These are phyloP conservation scores for Mugil cephalus DNA, from an alignment of 2,113 vertebrate species.

Conservation along the genomic window DNA sequence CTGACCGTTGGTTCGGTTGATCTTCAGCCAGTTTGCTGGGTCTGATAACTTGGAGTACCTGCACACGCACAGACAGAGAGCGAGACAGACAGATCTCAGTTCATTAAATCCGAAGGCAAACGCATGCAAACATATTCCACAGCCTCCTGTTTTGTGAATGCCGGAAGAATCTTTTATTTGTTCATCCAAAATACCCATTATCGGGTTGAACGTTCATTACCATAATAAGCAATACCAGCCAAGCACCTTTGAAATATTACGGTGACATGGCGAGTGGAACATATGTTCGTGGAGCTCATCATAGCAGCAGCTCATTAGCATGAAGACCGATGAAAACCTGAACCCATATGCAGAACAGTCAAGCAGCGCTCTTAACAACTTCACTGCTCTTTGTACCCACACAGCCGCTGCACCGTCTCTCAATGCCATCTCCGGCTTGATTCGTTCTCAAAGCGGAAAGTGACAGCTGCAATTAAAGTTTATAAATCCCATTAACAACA, in stretches of 20 bases:
- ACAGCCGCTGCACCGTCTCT: conserved; percentile 20
- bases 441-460: conserved; percentile 20
- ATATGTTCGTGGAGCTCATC: conserved; percentile 62
- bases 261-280: conserved; percentile 52
- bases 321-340: conserved; percentile 49
- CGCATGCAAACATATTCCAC: neutral
- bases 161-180: conserved; percentile 44
- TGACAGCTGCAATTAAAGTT: conserved; percentile 52
- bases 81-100: neutral
- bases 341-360: conserved; percentile 27
- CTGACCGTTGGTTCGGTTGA: conserved; percentile 95
- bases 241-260: conserved; percentile 55
- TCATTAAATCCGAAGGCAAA: conserved; percentile 28
- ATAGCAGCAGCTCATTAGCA: conserved; percentile 63
- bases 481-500: conserved; percentile 36
- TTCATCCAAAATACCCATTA: conserved; percentile 54
- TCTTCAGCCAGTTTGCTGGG: conserved; percentile 96
- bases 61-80: conserved; percentile 18
- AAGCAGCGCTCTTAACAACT: conserved; percentile 36
- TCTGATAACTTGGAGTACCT: conserved; percentile 98
- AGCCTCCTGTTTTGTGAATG: conserved; percentile 24
- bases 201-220: conserved; percentile 56
- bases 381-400: conserved; percentile 43
- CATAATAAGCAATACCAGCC: conserved; percentile 56
- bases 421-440: conserved; percentile 6